A percentile compares a stretch with the other conserved stretches of the same genome.
Evolutionary conservation across 1,140 invertebrate genomes (phyloP).

Genomic region (Aplysia californica): DNA sequence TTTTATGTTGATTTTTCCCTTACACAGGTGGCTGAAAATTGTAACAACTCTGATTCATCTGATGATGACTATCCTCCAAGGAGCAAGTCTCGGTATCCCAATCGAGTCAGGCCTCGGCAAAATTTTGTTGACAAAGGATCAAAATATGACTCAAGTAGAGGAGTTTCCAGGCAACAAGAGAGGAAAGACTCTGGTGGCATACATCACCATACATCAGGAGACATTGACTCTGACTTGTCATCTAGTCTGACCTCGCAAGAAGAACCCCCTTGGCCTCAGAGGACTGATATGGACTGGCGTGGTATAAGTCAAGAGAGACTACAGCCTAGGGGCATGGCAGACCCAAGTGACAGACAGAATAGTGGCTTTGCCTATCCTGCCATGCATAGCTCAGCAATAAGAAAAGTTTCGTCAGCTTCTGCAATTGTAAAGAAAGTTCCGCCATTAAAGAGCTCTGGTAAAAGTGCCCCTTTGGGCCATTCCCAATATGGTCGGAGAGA

Average conservation of each 20-base stretch:
- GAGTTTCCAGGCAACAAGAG: neutral
- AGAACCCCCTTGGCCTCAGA: neutral
- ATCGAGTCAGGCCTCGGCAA: conserved; percentile 70
- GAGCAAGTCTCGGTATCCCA: conserved; percentile 69
- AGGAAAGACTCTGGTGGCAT: neutral
- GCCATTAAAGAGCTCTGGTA: neutral
- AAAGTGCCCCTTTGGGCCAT: neutral
- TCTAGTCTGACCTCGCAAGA: conserved; percentile 30
- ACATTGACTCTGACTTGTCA: conserved; percentile 29
- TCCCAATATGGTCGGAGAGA: neutral
- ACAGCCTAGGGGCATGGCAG: neutral
- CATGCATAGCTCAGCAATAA: conserved; percentile 32
- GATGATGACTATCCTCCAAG: conserved; percentile 74
- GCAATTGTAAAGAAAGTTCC: conserved; percentile 25
- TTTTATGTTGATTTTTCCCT: too few species aligned
- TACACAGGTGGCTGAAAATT: conserved; percentile 82
- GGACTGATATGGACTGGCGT: neutral
- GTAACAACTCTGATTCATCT: conserved; percentile 80
- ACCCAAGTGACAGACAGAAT: neutral
- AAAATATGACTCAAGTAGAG: conserved; percentile 1
- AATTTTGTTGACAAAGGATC: neutral
- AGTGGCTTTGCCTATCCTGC: conserved; percentile 16
- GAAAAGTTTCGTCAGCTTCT: conserved; percentile 25
- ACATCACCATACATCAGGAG: conserved; percentile 20
- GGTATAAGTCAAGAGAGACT: too few species aligned